Base-by-base conservation (phyloP, 1,140 invertebrate species). In the Microplitis mediator region DNA sequence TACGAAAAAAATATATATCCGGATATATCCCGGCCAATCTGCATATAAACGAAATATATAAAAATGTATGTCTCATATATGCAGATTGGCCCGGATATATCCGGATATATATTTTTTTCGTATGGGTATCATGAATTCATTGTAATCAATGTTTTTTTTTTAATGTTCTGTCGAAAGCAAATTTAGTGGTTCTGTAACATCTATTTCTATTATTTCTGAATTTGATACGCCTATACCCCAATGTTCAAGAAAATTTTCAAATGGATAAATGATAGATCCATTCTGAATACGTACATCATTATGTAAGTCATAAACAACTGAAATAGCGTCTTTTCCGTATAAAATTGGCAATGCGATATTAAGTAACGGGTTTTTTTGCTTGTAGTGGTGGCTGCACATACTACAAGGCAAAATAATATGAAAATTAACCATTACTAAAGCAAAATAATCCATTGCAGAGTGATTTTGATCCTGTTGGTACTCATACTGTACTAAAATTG, bases 211-310 rank as follows among this genome's bases (percentile, higher is more conserved):
- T 0, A 2, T 45, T 45, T 45, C 39, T 11, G 39, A 45, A 6
- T 45, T 5, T 8, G 11, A 45, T 9, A 90, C 82, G 50, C 85
- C 82, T 2, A 92, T 82, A 4, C 23, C 4, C 56, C 56, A 58
- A 58, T 58, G 3, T 4, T 58, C 9, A 16, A 32, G 14, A 8
- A 58, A 58, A 32, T 4, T 23, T 58, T 23, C 14, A 58, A 58
- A 31, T 3, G 16, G 14, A 31, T 31, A 58, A 16, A 16, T 31
- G 3, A 9, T 16, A 9, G 4, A 5, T 4, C 23, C 23, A 31
- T 58, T 58, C 1, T 2, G 4, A 11, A 58, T 31, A 3, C 56
- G 14, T 2, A 58, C 56, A 11, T 9, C 5, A 58, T 58, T 58
- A 9, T 58, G 56, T 23, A 58, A 23, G 3, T 58, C 56, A 58